Base-by-base conservation (phyloP, 2,797 vertebrate species). In the Platalea minor region DNA sequence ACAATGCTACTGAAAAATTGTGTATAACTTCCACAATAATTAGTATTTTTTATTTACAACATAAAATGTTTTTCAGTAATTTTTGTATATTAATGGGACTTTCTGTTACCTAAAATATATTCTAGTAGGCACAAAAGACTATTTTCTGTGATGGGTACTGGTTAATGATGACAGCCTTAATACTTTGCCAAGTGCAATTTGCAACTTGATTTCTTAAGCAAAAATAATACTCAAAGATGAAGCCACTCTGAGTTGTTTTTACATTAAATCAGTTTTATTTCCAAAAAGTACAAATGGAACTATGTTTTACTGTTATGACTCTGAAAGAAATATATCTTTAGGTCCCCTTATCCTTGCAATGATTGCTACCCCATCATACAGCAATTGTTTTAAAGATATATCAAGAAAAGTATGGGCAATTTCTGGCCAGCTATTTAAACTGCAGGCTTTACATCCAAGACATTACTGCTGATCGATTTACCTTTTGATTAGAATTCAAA, bases 351-450 rank as follows among this genome's bases (percentile, higher is more conserved):
- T 96, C 65, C 65, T 96, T 70, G 68, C 64, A 93, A 77, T 89
- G 79, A 94, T 95, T 97, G 87, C 91, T 89, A 92, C 35, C 56
- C 75, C 81, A 95, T 95, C 88, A 91, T 21, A 95, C 72, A 87
- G 91, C 94, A 96, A 96, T 96, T 95, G 89, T 96, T 97, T 98
- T 91, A 97, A 97, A 97, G 53, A 91, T 28, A 53, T 57, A 91
- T 89, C 80, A 92, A 82, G 76, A 96, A 93, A 82, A 97, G 25
- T 95, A 93, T 39, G 48, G 93, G 95, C 96, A 89, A 93, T 97
- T 97, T 84, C 81, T 95, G 82, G 39, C 77, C 97, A 96, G 92
- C 70, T 68, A 89, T 93, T 96, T 80, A 91, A 95, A 46, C 85
- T 82, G 89, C 24, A 91, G 78, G 11, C 48, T 96, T 94, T 90